Evolutionary conservation across 2,113 vertebrate species (phyloP).

Genomic region (Albula goreensis): DNA sequence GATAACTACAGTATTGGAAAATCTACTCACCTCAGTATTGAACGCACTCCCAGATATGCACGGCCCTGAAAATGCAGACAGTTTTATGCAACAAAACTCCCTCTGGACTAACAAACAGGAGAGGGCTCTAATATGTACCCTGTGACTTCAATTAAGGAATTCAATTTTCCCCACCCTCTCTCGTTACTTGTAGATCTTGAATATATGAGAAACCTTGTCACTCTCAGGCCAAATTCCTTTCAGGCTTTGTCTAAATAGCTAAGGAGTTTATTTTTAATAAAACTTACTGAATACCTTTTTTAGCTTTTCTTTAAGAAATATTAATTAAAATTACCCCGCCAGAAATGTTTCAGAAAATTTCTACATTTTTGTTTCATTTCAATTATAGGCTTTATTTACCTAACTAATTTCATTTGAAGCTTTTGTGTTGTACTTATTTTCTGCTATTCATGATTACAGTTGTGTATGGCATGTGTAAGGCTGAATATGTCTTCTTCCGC

Average conservation of each 20-base stretch:
- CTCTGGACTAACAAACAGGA: constrained; percentile 40
- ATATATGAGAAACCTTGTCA: neutral
- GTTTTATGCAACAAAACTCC: constrained; percentile 37
- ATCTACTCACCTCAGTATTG: constrained; percentile 54
- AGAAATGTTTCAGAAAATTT: no score
- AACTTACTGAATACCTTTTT: neutral
- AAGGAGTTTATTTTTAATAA: neutral
- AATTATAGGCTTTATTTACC: no score
- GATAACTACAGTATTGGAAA: neutral
- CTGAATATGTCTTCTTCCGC: neutral
- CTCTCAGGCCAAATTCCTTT: constrained; percentile 18
- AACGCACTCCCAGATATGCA: constrained; percentile 36
- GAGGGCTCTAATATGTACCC: constrained; percentile 52
- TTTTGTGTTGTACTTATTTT: no score
- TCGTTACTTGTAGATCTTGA: constrained; percentile 10
- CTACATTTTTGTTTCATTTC: no score
- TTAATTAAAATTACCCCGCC: neutral
- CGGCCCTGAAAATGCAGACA: constrained; percentile 39
- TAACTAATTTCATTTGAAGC: no score
- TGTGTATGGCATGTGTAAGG: neutral
- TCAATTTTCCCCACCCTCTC: constrained; percentile 34
- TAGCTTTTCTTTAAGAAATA: neutral
- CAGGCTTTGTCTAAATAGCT: neutral
- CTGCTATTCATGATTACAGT: neutral
- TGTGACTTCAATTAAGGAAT: constrained; percentile 69